Evolutionary conservation across 1,140 invertebrate genomes (phyloP).

Genomic region (Eupristina koningsbergeri): DNA sequence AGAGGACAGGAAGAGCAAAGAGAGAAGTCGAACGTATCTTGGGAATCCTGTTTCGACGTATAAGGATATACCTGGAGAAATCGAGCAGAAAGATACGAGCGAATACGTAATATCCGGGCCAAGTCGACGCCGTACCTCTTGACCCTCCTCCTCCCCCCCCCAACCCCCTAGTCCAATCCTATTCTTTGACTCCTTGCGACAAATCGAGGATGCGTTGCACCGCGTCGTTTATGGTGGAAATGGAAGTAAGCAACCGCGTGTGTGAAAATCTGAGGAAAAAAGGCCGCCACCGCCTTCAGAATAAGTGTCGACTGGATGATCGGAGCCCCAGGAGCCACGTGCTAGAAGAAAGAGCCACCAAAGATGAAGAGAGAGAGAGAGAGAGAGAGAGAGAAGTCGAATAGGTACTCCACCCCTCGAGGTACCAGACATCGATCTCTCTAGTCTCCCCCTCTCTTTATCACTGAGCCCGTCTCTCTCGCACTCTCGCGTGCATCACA

Average conservation of each 20-base stretch:
- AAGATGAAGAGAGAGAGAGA: no score
- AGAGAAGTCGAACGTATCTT: constrained; percentile 38
- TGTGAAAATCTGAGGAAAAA: not conserved
- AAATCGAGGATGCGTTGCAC: not conserved
- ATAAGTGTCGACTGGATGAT: not conserved
- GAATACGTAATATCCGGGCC: constrained; percentile 56
- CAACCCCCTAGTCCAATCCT: no score
- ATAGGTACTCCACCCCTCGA: not conserved
- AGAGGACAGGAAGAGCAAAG: constrained; percentile 11
- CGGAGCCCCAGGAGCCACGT: not conserved
- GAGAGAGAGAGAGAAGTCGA: not conserved
- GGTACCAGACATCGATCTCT: constrained; percentile 28
- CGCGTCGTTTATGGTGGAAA: no score
- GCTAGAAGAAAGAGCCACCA: constrained; percentile 1
- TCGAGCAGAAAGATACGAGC: constrained; percentile 56
- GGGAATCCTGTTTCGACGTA: constrained; percentile 48
- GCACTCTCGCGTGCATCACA: not conserved
- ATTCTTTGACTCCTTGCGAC: not conserved
- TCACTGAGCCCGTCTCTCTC: not conserved
- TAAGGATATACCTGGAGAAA: constrained; percentile 53
- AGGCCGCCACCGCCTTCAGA: not conserved
- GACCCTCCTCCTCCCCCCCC: no score
- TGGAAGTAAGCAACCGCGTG: not conserved
- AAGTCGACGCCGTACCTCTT: not conserved
- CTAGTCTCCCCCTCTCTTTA: not conserved